phyloP scores from a whole-genome alignment of 2,888 invertebrate species.

The Bimastos eiseni region DNA sequence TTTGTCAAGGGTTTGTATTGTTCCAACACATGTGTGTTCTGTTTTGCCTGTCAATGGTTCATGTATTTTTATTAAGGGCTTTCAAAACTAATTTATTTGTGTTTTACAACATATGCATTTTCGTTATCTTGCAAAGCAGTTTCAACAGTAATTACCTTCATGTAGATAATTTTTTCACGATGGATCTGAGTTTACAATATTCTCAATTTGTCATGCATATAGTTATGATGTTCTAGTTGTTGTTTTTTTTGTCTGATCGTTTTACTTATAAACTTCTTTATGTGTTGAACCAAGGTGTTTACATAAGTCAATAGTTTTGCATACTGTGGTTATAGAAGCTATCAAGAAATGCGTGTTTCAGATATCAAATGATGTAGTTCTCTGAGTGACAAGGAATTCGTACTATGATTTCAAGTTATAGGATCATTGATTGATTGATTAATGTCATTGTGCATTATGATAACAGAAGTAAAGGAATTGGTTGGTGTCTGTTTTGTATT shows the following conservation, averaged over 20 bases:
- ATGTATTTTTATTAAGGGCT: background rate
- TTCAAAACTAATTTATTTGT: conserved; percentile 2
- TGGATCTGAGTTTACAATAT: background rate
- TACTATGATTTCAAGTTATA: background rate
- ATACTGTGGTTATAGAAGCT: background rate
- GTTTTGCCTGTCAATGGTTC: background rate
- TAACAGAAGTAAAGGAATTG: too few species aligned
- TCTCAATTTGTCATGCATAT: background rate
- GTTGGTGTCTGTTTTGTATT: too few species aligned
- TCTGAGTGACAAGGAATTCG: too few species aligned
- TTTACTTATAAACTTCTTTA: background rate
- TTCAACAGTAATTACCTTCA: background rate
- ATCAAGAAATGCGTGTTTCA: background rate
- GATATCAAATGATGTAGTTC: background rate
- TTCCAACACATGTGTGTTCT: too few species aligned
- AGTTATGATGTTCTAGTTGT: background rate
- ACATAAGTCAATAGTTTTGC: background rate
- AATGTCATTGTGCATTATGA: too few species aligned
- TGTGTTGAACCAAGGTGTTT: background rate
- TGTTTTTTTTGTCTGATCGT: background rate
- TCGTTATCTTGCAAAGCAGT: background rate
- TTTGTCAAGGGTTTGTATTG: background rate
- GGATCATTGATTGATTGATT: too few species aligned
- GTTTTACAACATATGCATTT: background rate
- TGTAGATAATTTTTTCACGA: background rate